Evolutionary conservation across 2,113 vertebrate genomes (phyloP), one percentile per base, ranked within the genome.

Genomic region (Chaetodon auriga): DNA sequence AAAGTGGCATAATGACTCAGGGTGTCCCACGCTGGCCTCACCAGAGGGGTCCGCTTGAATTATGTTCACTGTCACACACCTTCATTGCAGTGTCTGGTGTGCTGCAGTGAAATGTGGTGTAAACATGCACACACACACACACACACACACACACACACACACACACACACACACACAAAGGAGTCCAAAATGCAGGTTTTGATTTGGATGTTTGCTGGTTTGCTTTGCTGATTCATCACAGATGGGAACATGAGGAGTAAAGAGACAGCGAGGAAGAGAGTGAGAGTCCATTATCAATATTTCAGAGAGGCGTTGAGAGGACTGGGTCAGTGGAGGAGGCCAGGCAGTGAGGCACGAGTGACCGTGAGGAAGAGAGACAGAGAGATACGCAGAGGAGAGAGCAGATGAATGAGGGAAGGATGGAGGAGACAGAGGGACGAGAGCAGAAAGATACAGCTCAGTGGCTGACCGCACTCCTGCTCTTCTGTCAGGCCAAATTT

Each of bases 271-370:
- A 51, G 45, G 23, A 43, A 55, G 78, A 70, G 46, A 90, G 84
- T 30, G 82, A 87, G 78, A 88, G 85, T 84, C 74, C 79, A 69
- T 77, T 87, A 90, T 93, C 82, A 92, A 92, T 92, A 91, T 93
- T 93, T 93, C 64, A 92, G 89, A 78, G 87, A 73, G 76, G 61
- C 57, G 75, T 82, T 80, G 82, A 84, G 89, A 85, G 77, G 90
- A 92, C 86, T 86, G 90, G 92, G 92, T 92, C 92, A 89, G 90
- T 88, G 81, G 90, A 92, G 83, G 92, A 93, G 81, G 88, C 83
- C 81, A 83, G 62, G 58, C 18, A 46, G 63, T 64, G 66, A 38
- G 43, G 48, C 69, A 69, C 75, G 54, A 57, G 54, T 54, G 83
- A 79, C 71, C 25, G 14, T 23, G 75, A 84, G 12, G 55, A 63